Percentiles rank a stretch among this genome's conserved stretches.
Evolutionary conservation across 2,113 vertebrate genomes (phyloP).

Genomic region (Ophiodon elongatus): DNA sequence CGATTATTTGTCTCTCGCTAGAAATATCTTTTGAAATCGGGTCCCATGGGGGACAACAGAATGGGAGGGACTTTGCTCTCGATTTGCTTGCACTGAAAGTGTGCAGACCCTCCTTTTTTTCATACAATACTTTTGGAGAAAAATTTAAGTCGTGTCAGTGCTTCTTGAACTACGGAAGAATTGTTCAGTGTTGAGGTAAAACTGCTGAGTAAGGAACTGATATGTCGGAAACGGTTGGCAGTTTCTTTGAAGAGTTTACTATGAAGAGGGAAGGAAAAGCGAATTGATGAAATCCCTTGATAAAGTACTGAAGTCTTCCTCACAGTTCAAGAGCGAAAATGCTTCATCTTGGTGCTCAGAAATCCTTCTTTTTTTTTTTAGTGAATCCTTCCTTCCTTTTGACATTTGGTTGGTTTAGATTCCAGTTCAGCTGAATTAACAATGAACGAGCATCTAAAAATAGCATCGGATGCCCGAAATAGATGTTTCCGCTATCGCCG

Average conservation of each 20-base stretch:
- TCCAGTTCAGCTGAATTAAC: slow-evolving; percentile 45
- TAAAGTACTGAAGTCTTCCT: neutral
- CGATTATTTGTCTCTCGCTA: too few relatives aligned
- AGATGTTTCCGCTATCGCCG: slow-evolving; percentile 44
- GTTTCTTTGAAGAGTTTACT: slow-evolving; percentile 10
- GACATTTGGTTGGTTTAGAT: slow-evolving; percentile 26
- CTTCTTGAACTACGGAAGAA: neutral
- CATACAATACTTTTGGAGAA: neutral
- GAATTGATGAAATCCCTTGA: neutral
- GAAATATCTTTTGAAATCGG: too few relatives aligned
- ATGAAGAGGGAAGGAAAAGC: neutral
- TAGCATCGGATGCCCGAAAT: slow-evolving; percentile 67
- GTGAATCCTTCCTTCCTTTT: slow-evolving; percentile 19
- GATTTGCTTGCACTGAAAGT: neutral
- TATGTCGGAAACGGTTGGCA: neutral
- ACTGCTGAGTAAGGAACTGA: neutral
- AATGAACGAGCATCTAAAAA: slow-evolving; percentile 63
- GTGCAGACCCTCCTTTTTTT: neutral
- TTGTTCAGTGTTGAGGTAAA: slow-evolving; percentile 12
- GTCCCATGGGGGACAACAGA: too few relatives aligned
- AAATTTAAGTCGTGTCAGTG: neutral
- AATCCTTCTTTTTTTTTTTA: slow-evolving; percentile 30
- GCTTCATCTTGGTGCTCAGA: neutral
- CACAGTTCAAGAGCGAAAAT: neutral
- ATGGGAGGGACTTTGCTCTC: too few relatives aligned